A percentile compares a stretch with the other conserved stretches of the same genome.
phyloP scores from a whole-genome alignment of 2,113 vertebrate species.

The Spilogale gracilis region DNA sequence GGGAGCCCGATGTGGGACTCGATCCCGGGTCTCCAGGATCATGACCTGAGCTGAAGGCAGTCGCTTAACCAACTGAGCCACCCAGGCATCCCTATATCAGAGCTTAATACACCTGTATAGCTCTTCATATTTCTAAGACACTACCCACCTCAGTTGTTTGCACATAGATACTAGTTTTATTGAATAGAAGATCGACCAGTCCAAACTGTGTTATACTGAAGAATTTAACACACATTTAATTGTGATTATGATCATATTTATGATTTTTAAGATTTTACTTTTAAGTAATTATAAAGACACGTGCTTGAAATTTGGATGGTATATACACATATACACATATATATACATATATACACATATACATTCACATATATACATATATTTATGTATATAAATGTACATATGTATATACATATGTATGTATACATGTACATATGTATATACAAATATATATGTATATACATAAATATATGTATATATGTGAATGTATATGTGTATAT shows the following conservation, averaged over 20 bases:
- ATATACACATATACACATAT: background rate
- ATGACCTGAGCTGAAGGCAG: too few relatives aligned
- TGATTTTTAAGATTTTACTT: background rate
- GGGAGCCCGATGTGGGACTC: too few relatives aligned
- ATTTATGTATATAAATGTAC: too few relatives aligned
- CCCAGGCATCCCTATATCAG: too few relatives aligned
- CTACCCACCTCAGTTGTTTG: background rate
- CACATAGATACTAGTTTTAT: background rate
- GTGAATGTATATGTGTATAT: background rate
- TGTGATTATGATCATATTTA: background rate
- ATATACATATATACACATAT: too few relatives aligned
- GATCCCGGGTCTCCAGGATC: too few relatives aligned
- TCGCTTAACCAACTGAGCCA: too few relatives aligned
- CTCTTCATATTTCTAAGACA: background rate
- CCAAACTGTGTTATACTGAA: background rate
- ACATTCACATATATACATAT: too few relatives aligned
- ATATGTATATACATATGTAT: background rate
- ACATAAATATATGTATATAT: background rate
- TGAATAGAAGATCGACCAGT: background rate
- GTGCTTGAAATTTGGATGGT: background rate
- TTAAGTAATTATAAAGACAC: background rate
- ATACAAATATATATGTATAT: background rate
- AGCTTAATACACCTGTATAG: background rate
- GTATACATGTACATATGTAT: background rate
- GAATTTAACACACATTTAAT: background rate